These are phyloP conservation scores for Mamestra brassicae DNA, from an alignment of 2,888 invertebrate genomes.

Conservation along the genomic window DNA sequence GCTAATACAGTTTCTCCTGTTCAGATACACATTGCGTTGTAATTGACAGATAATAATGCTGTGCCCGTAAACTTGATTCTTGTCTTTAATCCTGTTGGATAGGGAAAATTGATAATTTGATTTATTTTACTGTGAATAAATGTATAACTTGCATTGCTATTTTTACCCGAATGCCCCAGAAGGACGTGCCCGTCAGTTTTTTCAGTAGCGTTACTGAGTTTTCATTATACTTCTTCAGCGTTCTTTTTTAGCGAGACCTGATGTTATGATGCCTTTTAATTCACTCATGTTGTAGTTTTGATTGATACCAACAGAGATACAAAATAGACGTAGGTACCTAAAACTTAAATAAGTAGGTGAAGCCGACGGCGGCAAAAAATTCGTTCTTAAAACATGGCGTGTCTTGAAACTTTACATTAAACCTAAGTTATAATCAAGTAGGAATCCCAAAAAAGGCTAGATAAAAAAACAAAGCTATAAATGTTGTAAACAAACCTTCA, in stretches of 20 bases:
- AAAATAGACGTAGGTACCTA: too few relatives aligned
- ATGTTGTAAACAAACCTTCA: constrained; percentile 68
- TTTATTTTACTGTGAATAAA: background rate
- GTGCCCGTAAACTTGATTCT: constrained; percentile 6
- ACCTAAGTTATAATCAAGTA: background rate
- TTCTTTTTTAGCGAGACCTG: background rate
- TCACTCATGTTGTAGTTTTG: too few relatives aligned
- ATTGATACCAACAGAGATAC: too few relatives aligned
- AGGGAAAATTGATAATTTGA: background rate
- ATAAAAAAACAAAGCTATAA: background rate
- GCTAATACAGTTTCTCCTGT: constrained; percentile 66
- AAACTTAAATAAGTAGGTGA: too few relatives aligned
- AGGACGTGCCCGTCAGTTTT: background rate
- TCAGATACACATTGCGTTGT: constrained; percentile 39
- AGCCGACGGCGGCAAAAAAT: background rate
- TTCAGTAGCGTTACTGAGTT: background rate
- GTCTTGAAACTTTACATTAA: background rate
- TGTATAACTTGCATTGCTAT: background rate
- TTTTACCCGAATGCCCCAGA: background rate
- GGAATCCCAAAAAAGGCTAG: background rate
- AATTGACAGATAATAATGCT: constrained; percentile 34
- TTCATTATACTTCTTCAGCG: background rate
- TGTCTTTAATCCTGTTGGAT: background rate
- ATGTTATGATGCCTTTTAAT: background rate
- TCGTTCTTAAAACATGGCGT: background rate